These are phyloP conservation scores for Lycaon pictus DNA, from an alignment of 2,113 vertebrate genomes.

Conservation along the genomic window DNA sequence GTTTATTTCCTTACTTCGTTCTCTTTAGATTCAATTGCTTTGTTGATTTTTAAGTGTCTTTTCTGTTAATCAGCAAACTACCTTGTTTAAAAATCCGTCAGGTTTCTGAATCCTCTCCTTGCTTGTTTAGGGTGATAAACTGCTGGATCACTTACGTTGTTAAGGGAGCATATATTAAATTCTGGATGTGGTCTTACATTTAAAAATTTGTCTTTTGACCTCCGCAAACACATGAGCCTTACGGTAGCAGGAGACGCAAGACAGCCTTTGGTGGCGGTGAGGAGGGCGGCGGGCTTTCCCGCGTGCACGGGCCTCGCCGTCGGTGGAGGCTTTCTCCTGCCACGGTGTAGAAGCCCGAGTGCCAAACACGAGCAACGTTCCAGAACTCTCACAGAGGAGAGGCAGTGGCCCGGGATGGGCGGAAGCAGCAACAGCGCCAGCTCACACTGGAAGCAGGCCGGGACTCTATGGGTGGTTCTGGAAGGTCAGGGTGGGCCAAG, in stretches of 20 bases:
- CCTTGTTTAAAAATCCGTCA: background rate
- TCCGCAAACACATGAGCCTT: rapidly evolving
- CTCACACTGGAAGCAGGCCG: rapidly evolving
- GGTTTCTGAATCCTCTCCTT: background rate
- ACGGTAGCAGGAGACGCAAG: rapidly evolving
- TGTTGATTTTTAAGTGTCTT: background rate
- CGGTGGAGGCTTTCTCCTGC: background rate
- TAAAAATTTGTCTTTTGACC: background rate
- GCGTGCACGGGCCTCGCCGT: rapidly evolving
- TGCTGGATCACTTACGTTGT: background rate
- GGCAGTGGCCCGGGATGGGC: background rate
- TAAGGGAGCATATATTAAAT: background rate
- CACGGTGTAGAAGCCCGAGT: rapidly evolving
- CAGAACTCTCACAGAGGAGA: background rate
- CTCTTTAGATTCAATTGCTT: background rate
- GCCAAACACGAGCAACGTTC: rapidly evolving
- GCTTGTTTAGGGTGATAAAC: background rate
- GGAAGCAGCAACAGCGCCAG: background rate
- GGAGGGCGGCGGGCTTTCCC: background rate
- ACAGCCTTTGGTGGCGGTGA: too few relatives aligned
- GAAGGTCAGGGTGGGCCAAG: background rate
- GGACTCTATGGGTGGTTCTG: background rate
- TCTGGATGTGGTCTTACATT: background rate
- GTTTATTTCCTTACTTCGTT: background rate
- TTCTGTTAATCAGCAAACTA: background rate